Percentiles rank a stretch among this genome's conserved stretches.
These are phyloP conservation scores for Meganola albula DNA, from an alignment of 2,888 invertebrate species.

Conservation along the genomic window DNA sequence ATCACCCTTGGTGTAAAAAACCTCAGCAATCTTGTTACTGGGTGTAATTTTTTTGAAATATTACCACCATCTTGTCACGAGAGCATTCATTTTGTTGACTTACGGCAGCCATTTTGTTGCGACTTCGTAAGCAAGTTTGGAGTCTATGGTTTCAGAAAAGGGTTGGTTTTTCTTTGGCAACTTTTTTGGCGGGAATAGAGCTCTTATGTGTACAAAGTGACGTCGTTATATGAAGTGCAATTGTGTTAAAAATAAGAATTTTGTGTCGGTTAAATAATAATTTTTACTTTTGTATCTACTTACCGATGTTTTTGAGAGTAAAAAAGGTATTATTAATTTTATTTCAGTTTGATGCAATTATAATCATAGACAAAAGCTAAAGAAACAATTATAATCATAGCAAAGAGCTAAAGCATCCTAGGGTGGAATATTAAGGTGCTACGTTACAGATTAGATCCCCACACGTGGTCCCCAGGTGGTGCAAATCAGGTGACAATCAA, in stretches of 20 bases:
- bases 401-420: too few species aligned
- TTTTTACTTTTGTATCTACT: constrained; percentile 2
- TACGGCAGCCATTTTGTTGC: constrained; percentile 26
- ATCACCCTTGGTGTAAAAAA: constrained; percentile 30
- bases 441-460: too few species aligned
- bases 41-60: constrained; percentile 49
- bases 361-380: too few species aligned
- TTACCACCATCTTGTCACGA: constrained; percentile 43
- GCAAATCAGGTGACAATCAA: too few species aligned
- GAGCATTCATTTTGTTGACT: constrained; percentile 47
- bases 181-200: constrained; percentile 13
- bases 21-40: constrained; percentile 46
- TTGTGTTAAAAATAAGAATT: constrained; percentile 25
- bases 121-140: constrained; percentile 5
- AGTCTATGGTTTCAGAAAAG: constrained; percentile 2
- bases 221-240: constrained; percentile 23
- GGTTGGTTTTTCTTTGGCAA: constrained; percentile 5
- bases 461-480: too few species aligned
- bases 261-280: constrained; percentile 17
- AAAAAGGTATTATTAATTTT: too few species aligned
- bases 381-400: too few species aligned
- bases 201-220: constrained; percentile 20
- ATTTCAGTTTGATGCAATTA: too few species aligned
- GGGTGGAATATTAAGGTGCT: too few species aligned
- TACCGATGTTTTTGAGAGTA: too few species aligned